Conservation (phyloP, 2,888 invertebrate genomes). For the Nymphalis urticae region DNA sequence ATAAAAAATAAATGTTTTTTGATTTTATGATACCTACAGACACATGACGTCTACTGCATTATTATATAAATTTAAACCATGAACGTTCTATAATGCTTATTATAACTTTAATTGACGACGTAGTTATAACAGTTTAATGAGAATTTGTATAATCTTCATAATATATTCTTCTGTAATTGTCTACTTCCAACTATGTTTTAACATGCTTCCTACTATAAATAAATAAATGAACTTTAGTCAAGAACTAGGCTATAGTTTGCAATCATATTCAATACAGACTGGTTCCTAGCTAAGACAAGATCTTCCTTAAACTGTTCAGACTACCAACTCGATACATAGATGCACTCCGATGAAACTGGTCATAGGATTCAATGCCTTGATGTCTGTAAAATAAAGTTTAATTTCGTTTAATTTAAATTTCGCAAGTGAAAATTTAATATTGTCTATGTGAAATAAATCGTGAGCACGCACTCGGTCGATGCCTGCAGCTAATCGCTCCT, state of each 20-base stretch:
- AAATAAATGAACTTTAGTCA: conserved; percentile 25
- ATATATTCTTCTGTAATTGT: too few relatives aligned
- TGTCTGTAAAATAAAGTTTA: conserved; percentile 39
- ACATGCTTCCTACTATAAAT: conserved; percentile 39
- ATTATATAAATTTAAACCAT: too few relatives aligned
- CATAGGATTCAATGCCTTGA: conserved; percentile 31
- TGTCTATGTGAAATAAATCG: conserved; percentile 66
- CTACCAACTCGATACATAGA: conserved; percentile 43
- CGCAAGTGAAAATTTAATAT: conserved; percentile 52
- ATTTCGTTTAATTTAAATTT: conserved; percentile 47
- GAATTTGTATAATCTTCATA: too few relatives aligned
- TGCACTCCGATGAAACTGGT: conserved; percentile 13
- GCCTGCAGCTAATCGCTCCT: conserved; percentile 74
- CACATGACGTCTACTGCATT: too few relatives aligned
- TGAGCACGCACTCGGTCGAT: conserved; percentile 64
- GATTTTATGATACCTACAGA: too few relatives aligned
- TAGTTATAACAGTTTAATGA: too few relatives aligned
- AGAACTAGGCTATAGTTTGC: conserved; percentile 38
- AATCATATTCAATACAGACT: conserved; percentile 56
- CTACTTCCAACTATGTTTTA: background rate
- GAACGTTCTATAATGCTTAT: too few relatives aligned
- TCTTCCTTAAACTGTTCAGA: conserved; percentile 70
- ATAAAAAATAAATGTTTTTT: too few relatives aligned
- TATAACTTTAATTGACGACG: too few relatives aligned
- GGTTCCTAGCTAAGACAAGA: conserved; percentile 63